These are phyloP conservation scores for Iselma pallidipennis DNA, from an alignment of 2,888 invertebrate genomes.

Conservation along the genomic window DNA sequence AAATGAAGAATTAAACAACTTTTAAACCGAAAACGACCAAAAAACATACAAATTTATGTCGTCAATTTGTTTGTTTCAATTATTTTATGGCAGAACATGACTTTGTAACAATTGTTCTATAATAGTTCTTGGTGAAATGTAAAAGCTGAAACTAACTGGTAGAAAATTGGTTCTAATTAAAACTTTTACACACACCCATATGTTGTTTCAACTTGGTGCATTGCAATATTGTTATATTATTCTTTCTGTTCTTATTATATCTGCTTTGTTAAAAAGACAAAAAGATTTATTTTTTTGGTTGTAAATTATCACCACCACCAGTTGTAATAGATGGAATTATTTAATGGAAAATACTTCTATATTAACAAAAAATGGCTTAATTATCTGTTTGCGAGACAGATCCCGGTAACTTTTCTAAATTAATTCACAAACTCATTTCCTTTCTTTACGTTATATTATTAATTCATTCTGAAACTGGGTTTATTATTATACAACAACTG, in stretches of 20 bases:
- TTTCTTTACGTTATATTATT: no score
- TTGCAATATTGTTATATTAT: background rate
- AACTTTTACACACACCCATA: background rate
- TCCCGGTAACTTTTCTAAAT: background rate
- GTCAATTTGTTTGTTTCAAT: background rate
- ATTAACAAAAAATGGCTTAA: no score
- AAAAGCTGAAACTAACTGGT: background rate
- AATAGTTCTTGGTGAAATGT: background rate
- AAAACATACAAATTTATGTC: no score
- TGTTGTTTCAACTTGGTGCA: background rate
- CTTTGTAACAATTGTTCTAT: background rate
- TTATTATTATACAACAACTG: background rate
- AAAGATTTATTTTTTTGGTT: no score
- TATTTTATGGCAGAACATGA: background rate
- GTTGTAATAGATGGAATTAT: no score
- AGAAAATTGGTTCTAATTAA: constrained; percentile 1
- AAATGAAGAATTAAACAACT: no score
- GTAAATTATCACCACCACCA: no score
- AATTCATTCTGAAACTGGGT: background rate
- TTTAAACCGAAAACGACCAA: no score
- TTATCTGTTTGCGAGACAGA: no score
- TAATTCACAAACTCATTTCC: background rate
- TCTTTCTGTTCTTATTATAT: background rate
- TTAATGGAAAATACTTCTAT: no score
- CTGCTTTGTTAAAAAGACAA: no score